These are phyloP conservation scores for Spisula subtruncata DNA, from an alignment of 2,888 invertebrate genomes.

Conservation along the genomic window DNA sequence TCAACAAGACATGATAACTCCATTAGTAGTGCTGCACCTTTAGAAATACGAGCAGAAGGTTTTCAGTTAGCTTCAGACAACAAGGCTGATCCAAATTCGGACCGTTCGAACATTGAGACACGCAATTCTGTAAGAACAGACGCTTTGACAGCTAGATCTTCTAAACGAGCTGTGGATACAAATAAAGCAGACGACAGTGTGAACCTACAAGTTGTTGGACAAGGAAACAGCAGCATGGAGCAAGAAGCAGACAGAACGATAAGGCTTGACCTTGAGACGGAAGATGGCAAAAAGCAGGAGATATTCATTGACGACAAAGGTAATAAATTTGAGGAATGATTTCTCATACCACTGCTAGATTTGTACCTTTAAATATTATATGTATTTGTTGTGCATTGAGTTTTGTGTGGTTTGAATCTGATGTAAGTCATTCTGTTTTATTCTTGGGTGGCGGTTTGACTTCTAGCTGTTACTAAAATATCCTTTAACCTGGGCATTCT, in stretches of 20 bases:
- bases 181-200: conserved; percentile 12
- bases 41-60: conserved; percentile 70
- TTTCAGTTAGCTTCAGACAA: conserved; percentile 58
- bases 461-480: neutral
- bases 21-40: conserved; percentile 50
- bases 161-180: conserved; percentile 1
- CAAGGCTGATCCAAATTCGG: conserved; percentile 42
- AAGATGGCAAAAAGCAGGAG: conserved; percentile 71
- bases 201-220: conserved; percentile 27
- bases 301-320: conserved; percentile 70
- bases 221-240: conserved; percentile 38
- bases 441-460: neutral
- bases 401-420: conserved; percentile 10
- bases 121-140: conserved; percentile 36
- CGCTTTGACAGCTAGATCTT: neutral
- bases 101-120: conserved; percentile 34
- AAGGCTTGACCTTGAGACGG: conserved; percentile 69
- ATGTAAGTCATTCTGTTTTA: neutral
- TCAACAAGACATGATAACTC: conserved; percentile 54
- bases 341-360: neutral
- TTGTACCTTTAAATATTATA: neutral
- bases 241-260: conserved; percentile 40
- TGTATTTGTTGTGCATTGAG: conserved; percentile 9
- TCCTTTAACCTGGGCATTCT: neutral
- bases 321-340: neutral